Conservation (phyloP, 23 tunicate species). For the Ascidia mentula region DNA sequence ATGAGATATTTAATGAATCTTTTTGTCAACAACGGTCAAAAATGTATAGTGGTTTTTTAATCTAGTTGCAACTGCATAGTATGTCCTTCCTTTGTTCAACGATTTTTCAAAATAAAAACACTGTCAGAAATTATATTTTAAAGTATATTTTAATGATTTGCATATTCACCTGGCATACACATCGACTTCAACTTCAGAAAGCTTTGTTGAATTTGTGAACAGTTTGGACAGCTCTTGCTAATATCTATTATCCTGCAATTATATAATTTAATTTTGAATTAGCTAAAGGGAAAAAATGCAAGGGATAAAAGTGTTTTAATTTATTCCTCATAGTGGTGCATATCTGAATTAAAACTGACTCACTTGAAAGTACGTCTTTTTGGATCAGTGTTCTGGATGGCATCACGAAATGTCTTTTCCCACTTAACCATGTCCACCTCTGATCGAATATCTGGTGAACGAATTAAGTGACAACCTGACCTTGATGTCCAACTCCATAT, state of each 20-base stretch:
- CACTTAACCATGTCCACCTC: slow-evolving; percentile 36
- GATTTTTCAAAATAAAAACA: not conserved
- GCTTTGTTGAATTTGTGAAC: slow-evolving; percentile 54
- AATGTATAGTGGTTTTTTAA: too few species aligned
- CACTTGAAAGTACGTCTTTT: not conserved
- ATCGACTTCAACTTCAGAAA: slow-evolving; percentile 53
- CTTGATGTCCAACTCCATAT: slow-evolving; percentile 54
- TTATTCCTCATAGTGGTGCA: too few species aligned
- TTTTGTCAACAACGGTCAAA: too few species aligned
- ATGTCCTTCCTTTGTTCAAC: not conserved
- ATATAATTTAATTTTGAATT: too few species aligned
- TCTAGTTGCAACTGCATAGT: too few species aligned
- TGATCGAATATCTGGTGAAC: slow-evolving; percentile 26
- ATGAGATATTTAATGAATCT: too few species aligned
- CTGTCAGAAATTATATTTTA: not conserved
- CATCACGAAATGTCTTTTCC: slow-evolving; percentile 19
- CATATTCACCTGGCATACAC: slow-evolving; percentile 50
- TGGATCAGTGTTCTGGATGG: slow-evolving; percentile 5
- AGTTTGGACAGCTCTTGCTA: slow-evolving; percentile 38
- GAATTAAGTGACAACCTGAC: slow-evolving; percentile 30
- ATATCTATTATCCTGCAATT: slow-evolving; percentile 40
- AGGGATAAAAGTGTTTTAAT: too few species aligned
- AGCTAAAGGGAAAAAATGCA: too few species aligned
- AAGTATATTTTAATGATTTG: not conserved
- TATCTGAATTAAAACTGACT: too few species aligned